Evolutionary conservation across 2,113 vertebrate species (phyloP), one percentile per base, ranked within the genome.

Genomic region (Vidua macroura): DNA sequence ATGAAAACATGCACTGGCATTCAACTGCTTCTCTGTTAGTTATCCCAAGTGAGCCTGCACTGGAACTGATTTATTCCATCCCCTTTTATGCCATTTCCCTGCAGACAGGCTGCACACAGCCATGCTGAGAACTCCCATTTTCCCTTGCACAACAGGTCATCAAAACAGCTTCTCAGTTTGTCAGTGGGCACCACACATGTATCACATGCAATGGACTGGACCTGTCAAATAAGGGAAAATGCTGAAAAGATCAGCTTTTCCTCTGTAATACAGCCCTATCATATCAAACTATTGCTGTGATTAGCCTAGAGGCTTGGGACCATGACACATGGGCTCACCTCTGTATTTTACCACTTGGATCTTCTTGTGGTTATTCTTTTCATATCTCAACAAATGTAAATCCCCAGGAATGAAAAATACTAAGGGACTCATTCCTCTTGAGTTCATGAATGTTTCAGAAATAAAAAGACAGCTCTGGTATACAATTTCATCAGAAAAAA

Each of bases 131-230:
- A 24, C 49, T 83, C 74, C 62, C 21, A 8, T 63, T 80, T 88
- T 69, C 53, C 89, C 77, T 87, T 31, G 44, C 86, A 59, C 73
- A 95, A 85, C 73, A 25, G 78, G 84, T 84, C 93, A 86, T 30
- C 83, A 39, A 80, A 95, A 83, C 77, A 93, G 63, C 77, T 77
- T 87, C 83, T 74, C 41, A 22, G 66, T 73, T 92, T 95, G 90
- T 63, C 92, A 91, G 58, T 68, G 68, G 66, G 85, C 51, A 86
- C 58, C 6, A 4, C 2, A 6, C 16, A 7, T 41, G 62, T 74
- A 87, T 89, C 83, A 55, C 30, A 83, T 72, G 52, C 56, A 55
- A 63, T 8, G 12, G 62, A 46, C 60, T 90, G 35, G 68, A 60
- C 68, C 55, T 85, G 23, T 74, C 63, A 64, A 6, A 0, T n/a